phyloP scores from a whole-genome alignment of 35 echinoderm and acorn worm species.

The Diadema setosum region DNA sequence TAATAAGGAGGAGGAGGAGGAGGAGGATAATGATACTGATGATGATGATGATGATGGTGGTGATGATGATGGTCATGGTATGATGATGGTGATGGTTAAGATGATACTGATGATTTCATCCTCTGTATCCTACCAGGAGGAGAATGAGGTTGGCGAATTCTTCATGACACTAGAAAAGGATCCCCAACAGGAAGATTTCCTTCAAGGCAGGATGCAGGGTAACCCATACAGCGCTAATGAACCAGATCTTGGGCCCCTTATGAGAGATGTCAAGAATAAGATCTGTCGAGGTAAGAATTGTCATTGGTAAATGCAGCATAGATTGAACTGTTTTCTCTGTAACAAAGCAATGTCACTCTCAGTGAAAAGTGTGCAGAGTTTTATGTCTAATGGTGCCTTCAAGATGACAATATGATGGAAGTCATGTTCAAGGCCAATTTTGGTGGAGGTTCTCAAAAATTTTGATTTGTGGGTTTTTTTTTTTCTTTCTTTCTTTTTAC shows the following conservation, averaged over 20 bases:
- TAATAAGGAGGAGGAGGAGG: neutral
- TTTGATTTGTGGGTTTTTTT: no score
- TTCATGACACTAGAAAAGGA: constrained; percentile 99
- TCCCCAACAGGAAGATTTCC: constrained; percentile 95
- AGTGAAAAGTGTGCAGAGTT: no score
- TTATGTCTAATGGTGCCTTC: no score
- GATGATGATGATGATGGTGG: neutral
- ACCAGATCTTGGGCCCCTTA: constrained; percentile 81
- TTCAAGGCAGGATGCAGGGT: constrained; percentile 91
- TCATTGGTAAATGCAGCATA: no score
- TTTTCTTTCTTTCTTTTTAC: no score
- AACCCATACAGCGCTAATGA: constrained; percentile 98
- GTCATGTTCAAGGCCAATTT: no score
- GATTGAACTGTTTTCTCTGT: no score
- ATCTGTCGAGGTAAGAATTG: constrained; percentile 99
- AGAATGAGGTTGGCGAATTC: constrained; percentile 97
- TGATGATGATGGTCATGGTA: neutral
- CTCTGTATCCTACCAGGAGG: constrained; percentile 54
- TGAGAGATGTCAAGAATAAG: constrained; percentile 99
- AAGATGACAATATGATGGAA: no score
- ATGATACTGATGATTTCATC: neutral
- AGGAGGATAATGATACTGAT: neutral
- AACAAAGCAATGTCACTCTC: no score
- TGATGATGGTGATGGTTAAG: neutral
- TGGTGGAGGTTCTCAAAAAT: no score